These are phyloP conservation scores for Papilio glaucus DNA, from an alignment of 1,140 invertebrate species.

Conservation along the genomic window DNA sequence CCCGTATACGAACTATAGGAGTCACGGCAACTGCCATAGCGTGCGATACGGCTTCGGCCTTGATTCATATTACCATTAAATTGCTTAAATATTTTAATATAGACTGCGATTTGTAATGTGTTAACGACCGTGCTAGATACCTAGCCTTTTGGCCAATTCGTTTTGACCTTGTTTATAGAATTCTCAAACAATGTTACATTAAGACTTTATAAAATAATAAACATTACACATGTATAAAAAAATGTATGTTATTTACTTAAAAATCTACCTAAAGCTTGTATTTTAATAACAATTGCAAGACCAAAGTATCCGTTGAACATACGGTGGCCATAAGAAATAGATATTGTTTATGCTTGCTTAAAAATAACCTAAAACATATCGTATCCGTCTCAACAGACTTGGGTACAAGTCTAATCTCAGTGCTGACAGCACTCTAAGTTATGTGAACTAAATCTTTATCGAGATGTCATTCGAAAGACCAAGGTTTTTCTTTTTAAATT, in stretches of 20 bases:
- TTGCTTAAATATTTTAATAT: constrained; percentile 24
- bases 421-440: not conserved
- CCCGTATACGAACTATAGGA: not conserved
- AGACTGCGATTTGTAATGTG: not conserved
- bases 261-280: too few relatives aligned
- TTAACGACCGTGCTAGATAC: constrained; percentile 24
- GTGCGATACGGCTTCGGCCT: constrained; percentile 13
- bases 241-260: too few relatives aligned
- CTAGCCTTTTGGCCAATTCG: not conserved
- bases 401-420: not conserved
- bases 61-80: constrained; percentile 20
- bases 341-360: too few relatives aligned
- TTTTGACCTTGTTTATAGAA: constrained; percentile 22
- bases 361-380: not conserved
- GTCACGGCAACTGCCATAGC: not conserved
- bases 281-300: too few relatives aligned
- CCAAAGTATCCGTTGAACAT: too few relatives aligned
- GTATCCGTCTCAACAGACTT: not conserved
- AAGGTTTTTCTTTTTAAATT: not conserved
- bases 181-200: constrained; percentile 2
- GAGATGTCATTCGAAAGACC: not conserved
- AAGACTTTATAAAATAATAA: too few relatives aligned
- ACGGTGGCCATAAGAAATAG: too few relatives aligned
- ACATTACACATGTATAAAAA: not conserved
- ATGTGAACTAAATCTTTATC: not conserved